phyloP scores from a whole-genome alignment of 1,140 invertebrate genomes.

The Babylonia areolata region DNA sequence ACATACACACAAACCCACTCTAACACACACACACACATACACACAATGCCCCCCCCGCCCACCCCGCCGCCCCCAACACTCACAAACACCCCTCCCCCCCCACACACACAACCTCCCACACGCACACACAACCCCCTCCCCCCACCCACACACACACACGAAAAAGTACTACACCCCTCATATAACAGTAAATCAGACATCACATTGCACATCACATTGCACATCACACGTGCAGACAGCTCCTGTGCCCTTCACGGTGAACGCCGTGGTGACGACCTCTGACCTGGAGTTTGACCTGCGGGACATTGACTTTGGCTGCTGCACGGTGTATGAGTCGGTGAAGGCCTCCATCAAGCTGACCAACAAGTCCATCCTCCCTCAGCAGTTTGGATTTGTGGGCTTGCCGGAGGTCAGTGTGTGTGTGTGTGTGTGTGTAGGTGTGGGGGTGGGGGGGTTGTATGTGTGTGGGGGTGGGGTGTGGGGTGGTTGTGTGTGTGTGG shows the following conservation, averaged over 20 bases:
- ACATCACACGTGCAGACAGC: constrained; percentile 58
- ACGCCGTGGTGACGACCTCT: constrained; percentile 75
- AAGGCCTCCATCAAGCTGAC: constrained; percentile 68
- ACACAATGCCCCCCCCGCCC: too few relatives aligned
- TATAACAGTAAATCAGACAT: too few relatives aligned
- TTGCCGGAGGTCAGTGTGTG: constrained; percentile 72
- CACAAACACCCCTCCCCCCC: not conserved
- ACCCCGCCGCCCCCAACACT: too few relatives aligned
- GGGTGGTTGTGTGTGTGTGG: too few relatives aligned
- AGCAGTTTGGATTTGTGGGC: constrained; percentile 75
- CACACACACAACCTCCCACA: not conserved
- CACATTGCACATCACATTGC: not conserved
- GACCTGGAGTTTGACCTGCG: constrained; percentile 73
- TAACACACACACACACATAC: too few relatives aligned
- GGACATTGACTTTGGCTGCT: constrained; percentile 74
- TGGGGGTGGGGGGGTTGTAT: too few relatives aligned
- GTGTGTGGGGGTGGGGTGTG: too few relatives aligned
- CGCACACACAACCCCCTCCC: not conserved
- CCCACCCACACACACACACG: not conserved
- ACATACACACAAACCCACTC: too few relatives aligned
- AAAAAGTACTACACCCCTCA: too few relatives aligned
- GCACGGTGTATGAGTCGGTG: constrained; percentile 73
- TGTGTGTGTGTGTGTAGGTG: too few relatives aligned
- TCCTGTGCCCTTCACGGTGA: constrained; percentile 72
- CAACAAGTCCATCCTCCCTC: constrained; percentile 75